Conservation (phyloP, 1,140 invertebrate species). For the Radopholus similis region DNA sequence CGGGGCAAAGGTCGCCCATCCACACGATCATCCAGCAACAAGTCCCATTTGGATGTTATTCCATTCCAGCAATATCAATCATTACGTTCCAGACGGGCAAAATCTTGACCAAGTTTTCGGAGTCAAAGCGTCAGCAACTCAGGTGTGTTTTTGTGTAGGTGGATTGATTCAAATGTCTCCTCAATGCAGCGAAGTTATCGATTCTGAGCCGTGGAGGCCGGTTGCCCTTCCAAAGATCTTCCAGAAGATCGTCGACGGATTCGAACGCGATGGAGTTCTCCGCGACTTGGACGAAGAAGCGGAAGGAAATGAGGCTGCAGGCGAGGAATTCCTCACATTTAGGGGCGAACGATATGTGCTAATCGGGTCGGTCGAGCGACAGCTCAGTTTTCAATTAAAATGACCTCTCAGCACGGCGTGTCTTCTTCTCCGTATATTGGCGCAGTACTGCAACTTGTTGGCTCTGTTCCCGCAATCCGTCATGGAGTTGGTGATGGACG, state of each 20-base stretch:
- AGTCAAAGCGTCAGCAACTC: conserved; percentile 78
- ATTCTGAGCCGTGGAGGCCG: conserved; percentile 86
- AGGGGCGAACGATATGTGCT: conserved; percentile 65
- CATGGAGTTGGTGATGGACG: conserved; percentile 75
- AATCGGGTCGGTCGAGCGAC: conserved; percentile 68
- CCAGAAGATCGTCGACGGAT: conserved; percentile 76
- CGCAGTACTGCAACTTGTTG: conserved; percentile 81
- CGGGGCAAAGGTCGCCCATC: conserved; percentile 39
- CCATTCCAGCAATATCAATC: background rate
- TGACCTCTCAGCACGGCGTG: conserved; percentile 65
- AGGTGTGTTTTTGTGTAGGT: conserved; percentile 60
- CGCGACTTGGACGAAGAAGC: background rate
- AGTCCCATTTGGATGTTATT: background rate
- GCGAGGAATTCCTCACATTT: conserved; percentile 24
- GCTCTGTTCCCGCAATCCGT: conserved; percentile 66
- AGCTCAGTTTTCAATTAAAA: background rate
- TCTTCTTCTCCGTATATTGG: conserved; percentile 77
- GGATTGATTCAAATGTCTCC: background rate
- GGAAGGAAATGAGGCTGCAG: conserved; percentile 19
- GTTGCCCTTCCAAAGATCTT: conserved; percentile 83
- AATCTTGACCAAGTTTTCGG: conserved; percentile 85
- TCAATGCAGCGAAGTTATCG: conserved; percentile 67
- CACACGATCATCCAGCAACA: conserved; percentile 36
- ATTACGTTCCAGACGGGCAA: conserved; percentile 34
- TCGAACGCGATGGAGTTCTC: conserved; percentile 64